phyloP scores from a whole-genome alignment of 2,113 vertebrate genomes.

The Strigops habroptila region DNA sequence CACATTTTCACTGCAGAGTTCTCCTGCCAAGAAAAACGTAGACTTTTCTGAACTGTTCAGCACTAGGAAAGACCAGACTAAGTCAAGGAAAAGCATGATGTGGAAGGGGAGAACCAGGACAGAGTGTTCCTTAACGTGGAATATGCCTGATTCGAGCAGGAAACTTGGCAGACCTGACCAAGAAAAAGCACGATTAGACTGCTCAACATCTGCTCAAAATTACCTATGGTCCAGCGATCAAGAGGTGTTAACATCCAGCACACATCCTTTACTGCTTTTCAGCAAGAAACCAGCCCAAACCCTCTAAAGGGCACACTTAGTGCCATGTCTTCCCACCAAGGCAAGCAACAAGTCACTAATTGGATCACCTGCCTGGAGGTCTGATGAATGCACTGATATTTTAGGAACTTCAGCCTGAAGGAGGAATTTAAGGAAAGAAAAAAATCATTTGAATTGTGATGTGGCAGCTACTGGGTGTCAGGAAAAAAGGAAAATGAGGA shows the following conservation, averaged over 20 bases:
- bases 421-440: neutral
- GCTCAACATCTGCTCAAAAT: slow-evolving; percentile 17
- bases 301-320: neutral
- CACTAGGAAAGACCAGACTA: neutral
- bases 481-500: neutral
- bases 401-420: neutral
- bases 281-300: neutral
- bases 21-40: neutral
- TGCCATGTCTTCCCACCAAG: neutral
- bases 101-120: neutral
- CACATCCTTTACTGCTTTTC: neutral
- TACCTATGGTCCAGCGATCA: neutral
- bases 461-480: neutral
- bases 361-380: neutral
- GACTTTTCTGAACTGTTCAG: neutral
- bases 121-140: neutral
- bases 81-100: neutral
- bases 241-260: neutral
- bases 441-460: neutral
- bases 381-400: neutral
- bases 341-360: neutral
- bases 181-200: neutral
- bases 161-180: neutral
- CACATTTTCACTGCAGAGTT: neutral
- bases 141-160: neutral